phyloP scores from a whole-genome alignment of 2,113 vertebrate genomes.

The Arizona elegans region DNA sequence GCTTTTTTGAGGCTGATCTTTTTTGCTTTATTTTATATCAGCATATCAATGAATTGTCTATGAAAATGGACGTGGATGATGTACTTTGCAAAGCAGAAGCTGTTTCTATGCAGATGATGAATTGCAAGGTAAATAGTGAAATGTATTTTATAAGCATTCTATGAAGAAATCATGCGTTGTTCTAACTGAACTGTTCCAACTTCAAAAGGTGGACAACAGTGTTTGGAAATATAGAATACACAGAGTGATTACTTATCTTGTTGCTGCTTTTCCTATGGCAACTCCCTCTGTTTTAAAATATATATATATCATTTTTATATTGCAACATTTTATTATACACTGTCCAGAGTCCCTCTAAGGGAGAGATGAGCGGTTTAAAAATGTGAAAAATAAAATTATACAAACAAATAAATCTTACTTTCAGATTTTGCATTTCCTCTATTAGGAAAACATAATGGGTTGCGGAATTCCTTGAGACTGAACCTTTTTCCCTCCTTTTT shows the following conservation, averaged over 20 bases:
- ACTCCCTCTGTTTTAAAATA: background rate
- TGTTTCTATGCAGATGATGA: constrained; percentile 87
- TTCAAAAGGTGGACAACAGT: background rate
- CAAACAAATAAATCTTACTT: background rate
- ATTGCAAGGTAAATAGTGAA: constrained; percentile 82
- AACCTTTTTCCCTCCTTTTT: background rate
- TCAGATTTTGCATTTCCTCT: background rate
- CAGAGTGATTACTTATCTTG: background rate
- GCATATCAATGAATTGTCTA: constrained; percentile 96
- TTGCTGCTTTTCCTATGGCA: background rate
- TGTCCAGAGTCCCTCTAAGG: background rate
- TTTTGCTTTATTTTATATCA: constrained; percentile 65
- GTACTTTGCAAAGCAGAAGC: constrained; percentile 89
- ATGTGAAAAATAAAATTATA: background rate
- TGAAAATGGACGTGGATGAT: constrained; percentile 93
- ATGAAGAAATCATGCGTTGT: background rate
- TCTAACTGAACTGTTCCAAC: background rate
- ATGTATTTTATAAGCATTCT: constrained; percentile 16
- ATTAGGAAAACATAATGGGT: background rate
- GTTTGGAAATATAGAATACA: background rate
- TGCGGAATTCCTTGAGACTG: background rate
- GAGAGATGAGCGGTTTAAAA: background rate
- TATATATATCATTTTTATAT: background rate
- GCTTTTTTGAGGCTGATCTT: constrained; percentile 28
- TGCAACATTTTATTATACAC: background rate